phyloP scores from a whole-genome alignment of 2,888 invertebrate genomes.

The Drosophila merina region DNA sequence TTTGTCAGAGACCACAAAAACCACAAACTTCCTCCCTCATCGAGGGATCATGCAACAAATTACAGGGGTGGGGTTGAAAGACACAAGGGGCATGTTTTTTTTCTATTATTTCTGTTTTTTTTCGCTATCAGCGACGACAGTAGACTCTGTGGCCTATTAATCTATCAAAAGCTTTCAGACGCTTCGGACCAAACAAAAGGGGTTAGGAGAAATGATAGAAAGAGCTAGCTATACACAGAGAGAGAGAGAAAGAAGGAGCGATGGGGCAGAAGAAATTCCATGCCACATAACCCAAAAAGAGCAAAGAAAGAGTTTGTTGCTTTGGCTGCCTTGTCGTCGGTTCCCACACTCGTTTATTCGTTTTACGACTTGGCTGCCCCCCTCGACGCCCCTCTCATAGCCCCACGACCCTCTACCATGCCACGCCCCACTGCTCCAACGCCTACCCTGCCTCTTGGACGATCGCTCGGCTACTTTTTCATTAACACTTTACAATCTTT shows the following conservation, averaged over 20 bases:
- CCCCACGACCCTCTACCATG: constrained; percentile 3
- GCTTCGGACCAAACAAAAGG: constrained; percentile 33
- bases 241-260: neutral
- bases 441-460: neutral
- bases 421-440: constrained; percentile 8
- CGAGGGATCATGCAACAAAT: constrained; percentile 13
- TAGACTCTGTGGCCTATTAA: constrained; percentile 73
- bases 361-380: constrained; percentile 55
- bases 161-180: constrained; percentile 63
- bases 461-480: constrained; percentile 68
- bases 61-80: neutral
- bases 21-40: constrained; percentile 66
- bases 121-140: constrained; percentile 40
- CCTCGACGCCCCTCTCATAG: neutral
- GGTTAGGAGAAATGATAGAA: constrained; percentile 13
- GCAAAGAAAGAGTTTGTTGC: constrained; percentile 38
- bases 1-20: constrained; percentile 57
- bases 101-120: constrained; percentile 6
- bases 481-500: constrained; percentile 78
- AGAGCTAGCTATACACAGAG: neutral
- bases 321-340: constrained; percentile 43
- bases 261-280: constrained; percentile 33
- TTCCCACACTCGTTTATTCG: constrained; percentile 70
- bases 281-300: constrained; percentile 51
- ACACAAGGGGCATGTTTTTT: neutral